Evolutionary conservation across 1,140 invertebrate genomes (phyloP).

Genomic region (Sycobia sp.): DNA sequence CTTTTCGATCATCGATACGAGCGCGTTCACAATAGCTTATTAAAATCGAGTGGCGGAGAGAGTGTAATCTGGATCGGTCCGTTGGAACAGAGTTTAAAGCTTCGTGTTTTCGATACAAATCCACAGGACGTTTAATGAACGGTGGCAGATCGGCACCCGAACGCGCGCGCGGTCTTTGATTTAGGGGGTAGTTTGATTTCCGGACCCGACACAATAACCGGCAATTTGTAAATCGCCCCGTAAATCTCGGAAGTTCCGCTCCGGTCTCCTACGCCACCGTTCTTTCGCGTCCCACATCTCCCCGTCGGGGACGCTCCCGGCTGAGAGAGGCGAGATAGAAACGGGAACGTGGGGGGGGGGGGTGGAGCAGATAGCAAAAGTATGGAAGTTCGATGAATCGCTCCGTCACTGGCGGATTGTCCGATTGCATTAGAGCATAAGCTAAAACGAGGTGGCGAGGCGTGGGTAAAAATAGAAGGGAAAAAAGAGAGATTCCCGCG

Average conservation of each 20-base stretch:
- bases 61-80: no score
- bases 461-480: neutral
- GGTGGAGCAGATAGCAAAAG: neutral
- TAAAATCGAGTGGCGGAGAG: no score
- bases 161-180: constrained; percentile 52
- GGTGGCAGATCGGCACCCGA: constrained; percentile 47
- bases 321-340: no score
- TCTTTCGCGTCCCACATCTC: no score
- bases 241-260: constrained; percentile 50
- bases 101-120: no score
- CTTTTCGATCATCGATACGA: no score
- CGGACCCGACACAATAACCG: constrained; percentile 56
- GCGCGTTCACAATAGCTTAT: no score
- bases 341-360: no score
- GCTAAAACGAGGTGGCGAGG: neutral
- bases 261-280: neutral
- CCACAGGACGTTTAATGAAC: constrained; percentile 56
- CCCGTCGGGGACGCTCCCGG: no score
- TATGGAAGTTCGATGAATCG: constrained; percentile 12
- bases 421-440: constrained; percentile 22
- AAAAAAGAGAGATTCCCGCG: neutral
- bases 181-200: constrained; percentile 61
- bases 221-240: constrained; percentile 62
- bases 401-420: constrained; percentile 22
- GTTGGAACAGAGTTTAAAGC: no score